phyloP scores from a whole-genome alignment of 2,113 vertebrate genomes.

The Epinephelus moara region DNA sequence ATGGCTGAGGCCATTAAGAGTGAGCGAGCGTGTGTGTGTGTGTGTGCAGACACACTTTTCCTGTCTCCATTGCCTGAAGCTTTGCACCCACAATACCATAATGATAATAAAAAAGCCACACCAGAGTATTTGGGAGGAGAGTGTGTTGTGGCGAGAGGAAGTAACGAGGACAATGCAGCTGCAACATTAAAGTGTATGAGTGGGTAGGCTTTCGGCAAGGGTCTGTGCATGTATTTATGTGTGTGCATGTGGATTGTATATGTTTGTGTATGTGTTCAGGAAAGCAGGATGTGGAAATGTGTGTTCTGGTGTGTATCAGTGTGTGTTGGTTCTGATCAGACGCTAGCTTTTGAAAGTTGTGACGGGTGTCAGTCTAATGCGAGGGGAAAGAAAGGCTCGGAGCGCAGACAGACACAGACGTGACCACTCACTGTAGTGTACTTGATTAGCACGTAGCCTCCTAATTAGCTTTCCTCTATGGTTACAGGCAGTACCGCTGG shows the following conservation, averaged over 20 bases:
- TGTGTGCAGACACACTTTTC: slow-evolving; percentile 11
- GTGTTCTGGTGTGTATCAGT: slow-evolving; percentile 23
- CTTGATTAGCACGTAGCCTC: slow-evolving; percentile 93
- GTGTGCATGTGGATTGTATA: background rate
- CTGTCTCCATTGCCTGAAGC: slow-evolving; percentile 55
- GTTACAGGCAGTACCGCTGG: slow-evolving; percentile 93
- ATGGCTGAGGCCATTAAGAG: slow-evolving; percentile 59
- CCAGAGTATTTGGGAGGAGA: slow-evolving; percentile 26
- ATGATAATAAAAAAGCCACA: slow-evolving; percentile 56
- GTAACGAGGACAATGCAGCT: slow-evolving; percentile 84
- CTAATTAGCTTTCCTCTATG: slow-evolving; percentile 97
- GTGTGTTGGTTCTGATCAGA: slow-evolving; percentile 83
- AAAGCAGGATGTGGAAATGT: slow-evolving; percentile 1
- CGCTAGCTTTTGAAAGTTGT: slow-evolving; percentile 91
- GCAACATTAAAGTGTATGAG: slow-evolving; percentile 86
- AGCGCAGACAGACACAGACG: slow-evolving; percentile 87
- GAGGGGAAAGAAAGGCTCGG: slow-evolving; percentile 93
- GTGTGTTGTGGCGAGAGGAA: slow-evolving; percentile 6
- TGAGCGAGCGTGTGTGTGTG: background rate
- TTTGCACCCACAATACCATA: slow-evolving; percentile 54
- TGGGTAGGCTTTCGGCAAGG: background rate
- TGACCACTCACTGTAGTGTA: slow-evolving; percentile 92
- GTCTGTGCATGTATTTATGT: background rate
- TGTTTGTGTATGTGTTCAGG: slow-evolving; percentile 1
- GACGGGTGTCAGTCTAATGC: slow-evolving; percentile 97